Conservation (phyloP, 2,113 vertebrate species). For the Coregonus clupeaformis region DNA sequence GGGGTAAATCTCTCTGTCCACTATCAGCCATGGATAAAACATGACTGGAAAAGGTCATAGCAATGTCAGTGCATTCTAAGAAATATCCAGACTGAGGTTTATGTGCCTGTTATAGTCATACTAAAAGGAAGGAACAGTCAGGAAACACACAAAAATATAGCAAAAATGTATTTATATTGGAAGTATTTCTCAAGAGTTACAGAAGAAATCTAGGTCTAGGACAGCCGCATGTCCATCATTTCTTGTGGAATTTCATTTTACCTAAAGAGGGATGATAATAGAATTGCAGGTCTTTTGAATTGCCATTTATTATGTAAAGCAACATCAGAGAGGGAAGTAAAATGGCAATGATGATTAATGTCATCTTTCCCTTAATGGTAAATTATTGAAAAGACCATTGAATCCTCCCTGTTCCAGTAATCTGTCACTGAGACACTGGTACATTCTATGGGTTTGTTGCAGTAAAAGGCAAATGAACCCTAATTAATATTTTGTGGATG, state of each 20-base stretch:
- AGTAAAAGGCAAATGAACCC: constrained; percentile 37
- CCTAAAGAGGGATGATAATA: constrained; percentile 18
- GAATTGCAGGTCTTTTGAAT: constrained; percentile 29
- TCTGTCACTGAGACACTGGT: constrained; percentile 24
- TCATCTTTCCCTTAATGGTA: constrained; percentile 30
- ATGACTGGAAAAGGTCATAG: no score
- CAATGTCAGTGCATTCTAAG: no score
- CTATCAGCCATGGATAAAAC: no score
- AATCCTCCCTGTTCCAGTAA: constrained; percentile 25
- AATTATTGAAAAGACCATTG: constrained; percentile 46
- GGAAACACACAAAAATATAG: no score
- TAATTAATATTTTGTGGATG: constrained; percentile 29
- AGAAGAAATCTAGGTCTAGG: no score
- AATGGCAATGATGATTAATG: constrained; percentile 30
- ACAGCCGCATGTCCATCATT: constrained; percentile 18
- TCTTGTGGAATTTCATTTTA: constrained; percentile 22
- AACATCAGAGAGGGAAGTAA: constrained; percentile 22
- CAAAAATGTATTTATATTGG: no score
- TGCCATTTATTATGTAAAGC: constrained; percentile 26
- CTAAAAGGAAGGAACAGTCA: no score
- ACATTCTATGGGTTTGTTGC: constrained; percentile 26
- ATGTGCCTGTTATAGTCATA: no score
- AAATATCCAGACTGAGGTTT: no score
- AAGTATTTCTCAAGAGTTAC: no score
- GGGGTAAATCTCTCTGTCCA: no score